A percentile compares a stretch with the other conserved stretches of the same genome.
phyloP scores from a whole-genome alignment of 2,888 invertebrate genomes.

The Ariolimax columbianus region DNA sequence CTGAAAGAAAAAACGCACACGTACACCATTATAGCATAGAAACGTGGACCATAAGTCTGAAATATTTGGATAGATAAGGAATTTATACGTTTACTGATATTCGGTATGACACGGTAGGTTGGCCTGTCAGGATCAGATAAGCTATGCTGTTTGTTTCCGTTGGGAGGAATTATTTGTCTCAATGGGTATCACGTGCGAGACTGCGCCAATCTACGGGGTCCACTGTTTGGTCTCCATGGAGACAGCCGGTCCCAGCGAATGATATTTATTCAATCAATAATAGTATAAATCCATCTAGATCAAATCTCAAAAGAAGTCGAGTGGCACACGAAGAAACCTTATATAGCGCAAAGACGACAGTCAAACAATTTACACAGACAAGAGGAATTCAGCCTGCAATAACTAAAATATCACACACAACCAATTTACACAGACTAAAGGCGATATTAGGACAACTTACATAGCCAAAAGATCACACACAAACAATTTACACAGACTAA shows the following conservation, averaged over 20 bases:
- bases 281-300: conserved; percentile 56
- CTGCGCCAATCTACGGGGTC: background rate
- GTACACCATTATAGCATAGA: too few species aligned
- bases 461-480: too few species aligned
- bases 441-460: too few species aligned
- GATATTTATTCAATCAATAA: conserved; percentile 58
- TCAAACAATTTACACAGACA: too few species aligned
- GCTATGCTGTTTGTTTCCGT: conserved; percentile 1
- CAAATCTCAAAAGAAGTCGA: too few species aligned
- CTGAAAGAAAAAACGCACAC: too few species aligned
- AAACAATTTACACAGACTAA: too few species aligned
- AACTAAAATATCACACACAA: too few species aligned
- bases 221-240: conserved; percentile 31
- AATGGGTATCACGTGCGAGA: background rate
- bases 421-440: too few species aligned
- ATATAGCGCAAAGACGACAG: too few species aligned
- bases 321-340: too few species aligned
- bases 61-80: background rate
- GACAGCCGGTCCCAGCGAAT: conserved; percentile 50
- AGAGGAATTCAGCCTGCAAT: too few species aligned
- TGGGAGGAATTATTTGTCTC: background rate
- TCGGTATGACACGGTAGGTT: background rate
- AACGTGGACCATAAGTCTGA: background rate
- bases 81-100: background rate
- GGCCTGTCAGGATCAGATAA: background rate